Percentiles rank a stretch among this genome's conserved stretches.
Conservation (phyloP, 2,888 invertebrate species). For the Dryococelus australis region DNA sequence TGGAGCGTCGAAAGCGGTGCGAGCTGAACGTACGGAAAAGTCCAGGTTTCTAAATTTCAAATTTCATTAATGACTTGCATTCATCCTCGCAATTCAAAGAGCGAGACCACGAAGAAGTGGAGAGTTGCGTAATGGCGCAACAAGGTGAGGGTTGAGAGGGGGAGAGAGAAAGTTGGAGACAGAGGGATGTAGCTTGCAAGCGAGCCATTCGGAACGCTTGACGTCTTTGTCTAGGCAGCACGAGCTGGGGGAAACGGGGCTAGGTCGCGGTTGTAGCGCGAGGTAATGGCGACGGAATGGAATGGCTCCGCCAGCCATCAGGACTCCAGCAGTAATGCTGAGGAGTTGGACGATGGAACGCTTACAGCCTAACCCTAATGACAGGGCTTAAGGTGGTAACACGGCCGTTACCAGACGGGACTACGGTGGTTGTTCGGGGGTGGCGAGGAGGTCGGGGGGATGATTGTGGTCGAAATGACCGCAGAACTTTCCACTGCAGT, state of each 20-base stretch:
- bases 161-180: background rate
- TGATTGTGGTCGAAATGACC: background rate
- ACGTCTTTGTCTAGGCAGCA: background rate
- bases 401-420: background rate
- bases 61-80: no score
- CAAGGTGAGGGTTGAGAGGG: background rate
- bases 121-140: no score
- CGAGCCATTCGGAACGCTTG: background rate
- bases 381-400: slow-evolving; percentile 16
- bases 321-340: background rate
- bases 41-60: no score
- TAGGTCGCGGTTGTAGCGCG: background rate
- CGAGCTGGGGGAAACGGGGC: background rate
- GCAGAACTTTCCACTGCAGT: background rate
- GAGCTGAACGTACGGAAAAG: no score
- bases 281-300: no score
- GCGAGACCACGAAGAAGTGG: no score
- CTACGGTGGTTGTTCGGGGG: no score
- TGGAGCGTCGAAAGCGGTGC: no score
- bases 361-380: background rate
- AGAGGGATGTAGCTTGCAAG: no score
- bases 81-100: no score
- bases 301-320: no score
- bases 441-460: background rate
- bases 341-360: background rate